Conservation (phyloP, 2,113 vertebrate genomes). For the Phalacrocorax aristotelis region DNA sequence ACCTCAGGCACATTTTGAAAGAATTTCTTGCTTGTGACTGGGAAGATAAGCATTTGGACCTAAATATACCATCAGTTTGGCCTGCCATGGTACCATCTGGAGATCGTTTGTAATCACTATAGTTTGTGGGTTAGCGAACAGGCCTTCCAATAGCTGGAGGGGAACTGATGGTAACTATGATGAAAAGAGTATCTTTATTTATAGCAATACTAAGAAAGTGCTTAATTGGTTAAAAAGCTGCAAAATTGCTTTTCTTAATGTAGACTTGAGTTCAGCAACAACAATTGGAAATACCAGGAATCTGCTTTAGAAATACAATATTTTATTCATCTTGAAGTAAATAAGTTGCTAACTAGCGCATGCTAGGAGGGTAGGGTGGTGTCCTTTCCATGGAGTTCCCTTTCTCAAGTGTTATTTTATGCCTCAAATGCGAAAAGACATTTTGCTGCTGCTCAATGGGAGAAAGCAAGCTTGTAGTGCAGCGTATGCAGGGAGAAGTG, state of each 20-base stretch:
- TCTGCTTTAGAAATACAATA: neutral
- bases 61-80: neutral
- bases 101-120: neutral
- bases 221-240: conserved; percentile 26
- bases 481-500: conserved; percentile 52
- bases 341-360: neutral
- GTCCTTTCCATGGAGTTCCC: neutral
- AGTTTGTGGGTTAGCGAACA: neutral
- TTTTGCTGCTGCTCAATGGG: neutral
- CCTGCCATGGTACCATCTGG: conserved; percentile 41
- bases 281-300: neutral
- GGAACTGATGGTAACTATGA: neutral
- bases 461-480: conserved; percentile 48
- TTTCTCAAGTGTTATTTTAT: neutral
- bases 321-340: conserved; percentile 9
- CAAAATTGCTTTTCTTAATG: conserved; percentile 32
- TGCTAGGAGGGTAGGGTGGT: neutral
- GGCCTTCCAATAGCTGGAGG: neutral
- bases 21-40: neutral
- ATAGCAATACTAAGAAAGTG: neutral
- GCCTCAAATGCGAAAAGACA: neutral
- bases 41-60: neutral
- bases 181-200: conserved; percentile 8
- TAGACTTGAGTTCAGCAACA: neutral
- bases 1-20: neutral